Evolutionary conservation across 2,113 vertebrate genomes (phyloP).

Genomic region (Chloropsis cyanopogon): DNA sequence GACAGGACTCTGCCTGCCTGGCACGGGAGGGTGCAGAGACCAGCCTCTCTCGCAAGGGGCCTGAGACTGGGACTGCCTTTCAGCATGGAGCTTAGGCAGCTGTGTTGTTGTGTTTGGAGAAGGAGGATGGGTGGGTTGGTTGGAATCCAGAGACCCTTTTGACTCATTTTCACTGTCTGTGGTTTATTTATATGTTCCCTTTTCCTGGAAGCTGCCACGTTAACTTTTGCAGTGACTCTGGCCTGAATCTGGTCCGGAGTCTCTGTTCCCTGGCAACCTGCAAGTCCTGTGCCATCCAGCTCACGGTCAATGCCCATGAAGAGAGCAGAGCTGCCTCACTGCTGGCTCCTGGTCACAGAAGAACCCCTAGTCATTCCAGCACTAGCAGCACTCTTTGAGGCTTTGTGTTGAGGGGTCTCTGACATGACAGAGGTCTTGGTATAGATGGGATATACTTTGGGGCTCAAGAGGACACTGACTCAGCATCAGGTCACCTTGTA

Average conservation of each 20-base stretch:
- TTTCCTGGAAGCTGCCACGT: slow-evolving; percentile 29
- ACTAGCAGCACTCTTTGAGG: slow-evolving; percentile 35
- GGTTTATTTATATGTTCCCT: slow-evolving; percentile 69
- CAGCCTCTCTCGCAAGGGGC: background rate
- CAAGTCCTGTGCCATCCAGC: background rate
- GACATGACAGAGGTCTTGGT: background rate
- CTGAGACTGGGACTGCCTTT: slow-evolving; percentile 42
- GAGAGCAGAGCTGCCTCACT: slow-evolving; percentile 29
- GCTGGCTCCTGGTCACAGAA: slow-evolving; percentile 14
- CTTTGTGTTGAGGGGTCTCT: slow-evolving; percentile 31
- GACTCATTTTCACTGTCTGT: slow-evolving; percentile 51
- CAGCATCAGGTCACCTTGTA: background rate
- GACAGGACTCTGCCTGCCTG: slow-evolving; percentile 24
- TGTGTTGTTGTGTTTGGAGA: slow-evolving; percentile 36
- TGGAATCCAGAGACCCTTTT: slow-evolving; percentile 52
- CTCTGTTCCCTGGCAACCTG: slow-evolving; percentile 22
- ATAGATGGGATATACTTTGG: background rate
- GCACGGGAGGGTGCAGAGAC: slow-evolving; percentile 15
- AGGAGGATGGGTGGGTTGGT: slow-evolving; percentile 41
- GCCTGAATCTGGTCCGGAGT: slow-evolving; percentile 33
- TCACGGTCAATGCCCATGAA: slow-evolving; percentile 1
- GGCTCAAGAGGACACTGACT: background rate
- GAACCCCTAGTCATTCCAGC: background rate
- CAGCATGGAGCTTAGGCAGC: slow-evolving; percentile 8
- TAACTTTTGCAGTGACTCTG: slow-evolving; percentile 53